Evolutionary conservation across 2,797 vertebrate genomes (phyloP).

Genomic region (Helarctos malayanus): DNA sequence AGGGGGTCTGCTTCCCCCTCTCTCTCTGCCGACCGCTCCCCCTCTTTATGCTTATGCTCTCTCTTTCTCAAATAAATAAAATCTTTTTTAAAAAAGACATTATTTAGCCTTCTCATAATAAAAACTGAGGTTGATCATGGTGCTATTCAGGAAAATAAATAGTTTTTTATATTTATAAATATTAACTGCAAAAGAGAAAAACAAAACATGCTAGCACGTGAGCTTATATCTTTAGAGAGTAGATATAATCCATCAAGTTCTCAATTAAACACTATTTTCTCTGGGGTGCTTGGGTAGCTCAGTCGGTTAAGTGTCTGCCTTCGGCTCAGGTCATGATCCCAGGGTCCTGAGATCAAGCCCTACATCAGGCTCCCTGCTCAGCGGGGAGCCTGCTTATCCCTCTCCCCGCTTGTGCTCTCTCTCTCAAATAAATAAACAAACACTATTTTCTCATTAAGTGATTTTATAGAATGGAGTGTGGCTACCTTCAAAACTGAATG

Average conservation of each 20-base stretch:
- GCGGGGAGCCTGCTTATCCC: no score
- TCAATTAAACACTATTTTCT: constrained; percentile 1
- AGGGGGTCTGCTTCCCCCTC: background rate
- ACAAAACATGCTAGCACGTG: background rate
- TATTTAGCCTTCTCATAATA: constrained; percentile 27
- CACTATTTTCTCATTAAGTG: background rate
- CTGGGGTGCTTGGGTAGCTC: no score
- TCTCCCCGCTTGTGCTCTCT: no score
- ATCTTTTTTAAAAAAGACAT: background rate
- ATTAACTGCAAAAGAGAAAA: constrained; percentile 16
- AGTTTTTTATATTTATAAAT: constrained; percentile 32
- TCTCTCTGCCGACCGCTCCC: no score
- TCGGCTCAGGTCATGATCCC: no score
- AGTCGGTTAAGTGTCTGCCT: no score
- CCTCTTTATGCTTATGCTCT: no score
- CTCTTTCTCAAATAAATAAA: no score
- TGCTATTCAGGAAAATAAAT: background rate
- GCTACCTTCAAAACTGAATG: background rate
- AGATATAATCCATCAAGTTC: background rate
- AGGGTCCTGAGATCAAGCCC: no score
- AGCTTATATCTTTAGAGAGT: background rate
- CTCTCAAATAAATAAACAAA: background rate
- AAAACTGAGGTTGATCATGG: constrained; percentile 33
- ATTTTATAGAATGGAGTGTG: background rate
- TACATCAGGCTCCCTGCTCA: no score